Base-by-base conservation (phyloP, 2,888 invertebrate species). In the Temnothorax unifasciatus region DNA sequence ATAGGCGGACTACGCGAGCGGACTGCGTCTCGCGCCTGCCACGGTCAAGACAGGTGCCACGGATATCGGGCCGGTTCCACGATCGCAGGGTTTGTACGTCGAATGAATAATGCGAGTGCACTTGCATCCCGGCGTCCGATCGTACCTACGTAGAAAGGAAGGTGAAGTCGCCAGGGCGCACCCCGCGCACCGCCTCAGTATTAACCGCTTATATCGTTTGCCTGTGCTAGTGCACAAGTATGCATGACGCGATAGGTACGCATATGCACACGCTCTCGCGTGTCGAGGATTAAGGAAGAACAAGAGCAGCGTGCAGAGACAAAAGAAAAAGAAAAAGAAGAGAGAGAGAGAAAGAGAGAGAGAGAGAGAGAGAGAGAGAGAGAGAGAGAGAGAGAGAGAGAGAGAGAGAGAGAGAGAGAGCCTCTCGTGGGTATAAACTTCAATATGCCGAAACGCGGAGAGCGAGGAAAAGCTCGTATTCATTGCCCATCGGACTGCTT, bases 401-500 rank as follows among this genome's bases (percentile, higher is more conserved):
- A 54, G 57, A 41, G 38, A 61, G 50, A 76, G 29, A 25, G 11
- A 50, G 68, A 21, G 29, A 57, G 57, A 82, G 47, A 69, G 61
- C n/a, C 6, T 21, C 52, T 82, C 38, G n/a, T 66, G 66, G 76
- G 47, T 50, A 61, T 64, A 84, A 77, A 83, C 52, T 59, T 41
- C 21, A 63, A 18, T 73, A 68, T 52, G 47, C 18, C 47, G 13
- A 77, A 77, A 66, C 9, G 54, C 15, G 0, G 85, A 76, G 77
- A 83, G 21, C 25, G 54, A 57, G 29, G 68, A 6, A 76, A 84
- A 82, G 76, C 71, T 84, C 69, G 86, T 84, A 88, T 90, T 89
- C 88, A 87, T 87, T 87, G 84, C 71, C 84, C 87, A 86, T 88
- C 85, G 85, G 50, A 86, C 83, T 87, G 88, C 88, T 86, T 87